Evolutionary conservation across 2,797 vertebrate species (phyloP).

Genomic region (Chaetodon trifasciatus): DNA sequence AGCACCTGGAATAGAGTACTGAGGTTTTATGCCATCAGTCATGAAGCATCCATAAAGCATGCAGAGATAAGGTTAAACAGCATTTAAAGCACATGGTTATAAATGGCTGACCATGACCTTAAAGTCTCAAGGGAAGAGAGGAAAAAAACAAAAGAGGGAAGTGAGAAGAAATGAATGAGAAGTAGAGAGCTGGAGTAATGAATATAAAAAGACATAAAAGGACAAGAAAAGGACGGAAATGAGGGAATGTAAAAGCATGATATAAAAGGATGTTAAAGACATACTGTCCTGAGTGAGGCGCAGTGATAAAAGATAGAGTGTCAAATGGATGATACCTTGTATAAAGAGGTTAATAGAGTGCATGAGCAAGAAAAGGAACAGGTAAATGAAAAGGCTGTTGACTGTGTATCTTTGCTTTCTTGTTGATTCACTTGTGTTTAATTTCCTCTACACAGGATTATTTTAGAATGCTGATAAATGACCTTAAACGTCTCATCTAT

Average conservation of each 20-base stretch:
- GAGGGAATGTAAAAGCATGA: slow-evolving; percentile 33
- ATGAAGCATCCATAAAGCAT: slow-evolving; percentile 79
- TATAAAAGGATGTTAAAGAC: slow-evolving; percentile 62
- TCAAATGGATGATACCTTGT: slow-evolving; percentile 49
- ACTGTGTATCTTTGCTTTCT: slow-evolving; percentile 31
- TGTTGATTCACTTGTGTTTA: slow-evolving; percentile 14
- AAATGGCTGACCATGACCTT: slow-evolving; percentile 81
- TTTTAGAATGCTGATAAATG: slow-evolving; percentile 8
- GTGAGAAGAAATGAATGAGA: slow-evolving; percentile 24
- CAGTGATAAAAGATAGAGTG: slow-evolving; percentile 60
- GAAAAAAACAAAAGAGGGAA: slow-evolving; percentile 17
- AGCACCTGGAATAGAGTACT: slow-evolving; percentile 50
- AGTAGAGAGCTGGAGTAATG: slow-evolving; percentile 55
- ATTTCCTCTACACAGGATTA: slow-evolving; percentile 9
- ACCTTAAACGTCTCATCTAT: background rate
- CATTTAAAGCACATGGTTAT: slow-evolving; percentile 84
- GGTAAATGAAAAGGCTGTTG: slow-evolving; percentile 55
- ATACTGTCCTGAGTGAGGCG: slow-evolving; percentile 39
- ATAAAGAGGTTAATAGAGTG: slow-evolving; percentile 72
- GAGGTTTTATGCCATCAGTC: slow-evolving; percentile 71
- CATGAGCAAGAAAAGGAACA: slow-evolving; percentile 48
- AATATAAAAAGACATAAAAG: slow-evolving; percentile 57
- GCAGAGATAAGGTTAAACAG: slow-evolving; percentile 83
- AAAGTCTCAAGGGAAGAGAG: slow-evolving; percentile 61
- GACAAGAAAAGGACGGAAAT: slow-evolving; percentile 62